A percentile compares a stretch with the other conserved stretches of the same genome.
Conservation (phyloP, 2,797 vertebrate genomes). For the Paramormyrops hopkinsi region DNA sequence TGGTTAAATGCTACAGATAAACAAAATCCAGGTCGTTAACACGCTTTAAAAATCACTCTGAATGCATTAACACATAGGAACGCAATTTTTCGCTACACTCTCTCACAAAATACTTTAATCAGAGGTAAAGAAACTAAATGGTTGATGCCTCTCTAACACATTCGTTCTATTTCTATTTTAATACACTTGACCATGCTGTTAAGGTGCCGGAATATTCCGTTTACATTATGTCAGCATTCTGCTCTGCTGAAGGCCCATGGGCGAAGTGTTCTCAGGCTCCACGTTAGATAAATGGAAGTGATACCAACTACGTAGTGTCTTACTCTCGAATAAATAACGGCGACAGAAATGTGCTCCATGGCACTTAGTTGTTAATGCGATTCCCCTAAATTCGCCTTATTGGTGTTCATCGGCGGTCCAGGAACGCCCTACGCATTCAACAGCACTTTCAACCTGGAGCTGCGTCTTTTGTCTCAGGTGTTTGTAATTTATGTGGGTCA, state of each 20-base stretch:
- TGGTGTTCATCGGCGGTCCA: conserved; percentile 2
- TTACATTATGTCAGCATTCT: not conserved
- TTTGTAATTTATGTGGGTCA: conserved; percentile 56
- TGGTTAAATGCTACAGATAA: not conserved
- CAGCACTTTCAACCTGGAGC: not conserved
- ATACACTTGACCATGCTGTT: not conserved
- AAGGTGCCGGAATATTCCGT: not conserved
- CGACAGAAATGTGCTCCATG: not conserved
- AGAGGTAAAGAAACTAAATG: not conserved
- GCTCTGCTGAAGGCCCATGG: not conserved
- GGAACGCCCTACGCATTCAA: conserved; percentile 1
- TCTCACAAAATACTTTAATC: not conserved
- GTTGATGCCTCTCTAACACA: not conserved
- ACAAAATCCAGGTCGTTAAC: not conserved
- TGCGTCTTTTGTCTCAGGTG: conserved; percentile 41
- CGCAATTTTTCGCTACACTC: not conserved
- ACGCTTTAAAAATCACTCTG: not conserved
- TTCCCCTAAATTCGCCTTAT: conserved; percentile 1
- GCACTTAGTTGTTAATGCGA: not conserved
- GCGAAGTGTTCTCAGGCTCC: not conserved
- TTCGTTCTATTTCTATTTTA: not conserved
- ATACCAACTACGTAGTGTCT: not conserved
- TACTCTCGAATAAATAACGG: conserved; percentile 2
- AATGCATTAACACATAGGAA: not conserved
- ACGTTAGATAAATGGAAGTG: conserved; percentile 11